These are phyloP conservation scores for Drepana arcuata DNA, from an alignment of 1,140 invertebrate species.

Conservation along the genomic window DNA sequence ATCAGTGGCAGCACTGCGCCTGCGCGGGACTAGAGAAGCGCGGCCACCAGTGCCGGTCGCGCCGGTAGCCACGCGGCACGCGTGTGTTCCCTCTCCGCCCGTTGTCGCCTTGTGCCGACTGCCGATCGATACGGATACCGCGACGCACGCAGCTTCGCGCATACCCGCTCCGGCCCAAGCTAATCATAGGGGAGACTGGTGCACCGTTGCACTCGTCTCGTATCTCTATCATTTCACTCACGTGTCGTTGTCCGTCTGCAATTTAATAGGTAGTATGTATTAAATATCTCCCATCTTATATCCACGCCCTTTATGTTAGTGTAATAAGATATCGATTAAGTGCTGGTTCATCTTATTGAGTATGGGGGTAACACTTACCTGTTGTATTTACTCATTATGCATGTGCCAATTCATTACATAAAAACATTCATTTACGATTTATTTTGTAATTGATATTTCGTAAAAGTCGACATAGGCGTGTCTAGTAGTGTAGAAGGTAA, in stretches of 20 bases:
- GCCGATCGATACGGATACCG: slow-evolving; percentile 32
- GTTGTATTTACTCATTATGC: slow-evolving; percentile 3
- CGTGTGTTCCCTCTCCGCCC: slow-evolving; percentile 23
- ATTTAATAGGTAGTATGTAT: slow-evolving; percentile 3
- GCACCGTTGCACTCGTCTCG: slow-evolving; percentile 30
- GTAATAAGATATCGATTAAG: slow-evolving; percentile 19
- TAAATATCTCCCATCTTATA: not conserved
- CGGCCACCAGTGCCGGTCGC: slow-evolving; percentile 52
- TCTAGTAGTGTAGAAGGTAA: no score
- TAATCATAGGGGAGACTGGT: slow-evolving; percentile 34
- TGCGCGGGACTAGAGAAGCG: slow-evolving; percentile 39
- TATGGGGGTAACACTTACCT: slow-evolving; percentile 20
- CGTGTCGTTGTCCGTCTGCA: slow-evolving; percentile 19
- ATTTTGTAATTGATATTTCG: no score
- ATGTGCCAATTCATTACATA: slow-evolving; percentile 4
- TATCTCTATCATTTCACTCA: slow-evolving; percentile 17
- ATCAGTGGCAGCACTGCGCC: slow-evolving; percentile 28
- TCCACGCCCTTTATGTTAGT: slow-evolving; percentile 10
- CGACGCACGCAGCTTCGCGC: slow-evolving; percentile 24
- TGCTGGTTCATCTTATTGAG: slow-evolving; percentile 23
- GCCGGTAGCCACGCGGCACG: slow-evolving; percentile 55
- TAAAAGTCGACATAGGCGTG: no score
- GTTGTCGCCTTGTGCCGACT: slow-evolving; percentile 9
- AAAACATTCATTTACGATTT: not conserved
- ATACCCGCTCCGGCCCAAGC: slow-evolving; percentile 17